Percentiles rank a stretch among this genome's conserved stretches.
phyloP scores from a whole-genome alignment of 1,140 invertebrate genomes.

The Pentalonia nigronervosa region DNA sequence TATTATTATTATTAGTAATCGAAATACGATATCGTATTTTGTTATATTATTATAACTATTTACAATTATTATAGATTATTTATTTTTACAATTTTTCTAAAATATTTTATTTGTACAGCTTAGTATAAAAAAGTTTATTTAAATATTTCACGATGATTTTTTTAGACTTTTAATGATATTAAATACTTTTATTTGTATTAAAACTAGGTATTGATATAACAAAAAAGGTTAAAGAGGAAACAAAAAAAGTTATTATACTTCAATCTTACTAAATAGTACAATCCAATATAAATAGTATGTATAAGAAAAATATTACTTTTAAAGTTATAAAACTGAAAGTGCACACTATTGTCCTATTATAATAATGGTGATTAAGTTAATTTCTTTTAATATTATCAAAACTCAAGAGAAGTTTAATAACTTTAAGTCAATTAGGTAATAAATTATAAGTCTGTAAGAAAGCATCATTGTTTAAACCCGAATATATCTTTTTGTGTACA shows the following conservation, averaged over 20 bases:
- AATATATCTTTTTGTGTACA: background rate
- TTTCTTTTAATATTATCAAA: background rate
- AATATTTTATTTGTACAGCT: background rate
- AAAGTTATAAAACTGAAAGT: background rate
- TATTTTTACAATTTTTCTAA: background rate
- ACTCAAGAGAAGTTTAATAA: background rate
- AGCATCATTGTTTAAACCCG: background rate
- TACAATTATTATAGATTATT: background rate
- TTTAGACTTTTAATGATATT: background rate
- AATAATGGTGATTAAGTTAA: background rate
- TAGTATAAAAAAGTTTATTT: background rate
- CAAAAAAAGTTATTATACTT: background rate
- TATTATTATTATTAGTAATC: too few relatives aligned
- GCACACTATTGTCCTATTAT: background rate
- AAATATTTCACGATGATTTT: background rate
- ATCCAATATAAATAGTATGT: background rate
- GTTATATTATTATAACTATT: background rate
- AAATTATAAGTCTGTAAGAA: background rate
- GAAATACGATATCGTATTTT: too few relatives aligned
- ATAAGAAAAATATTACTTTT: too few relatives aligned
- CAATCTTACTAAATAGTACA: background rate
- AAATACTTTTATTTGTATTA: too few relatives aligned
- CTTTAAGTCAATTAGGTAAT: background rate
- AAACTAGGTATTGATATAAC: too few relatives aligned
- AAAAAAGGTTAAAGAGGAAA: background rate